Evolutionary conservation across 35 echinoderm and acorn worm species (phyloP).

Genomic region (Ptychodera flava): DNA sequence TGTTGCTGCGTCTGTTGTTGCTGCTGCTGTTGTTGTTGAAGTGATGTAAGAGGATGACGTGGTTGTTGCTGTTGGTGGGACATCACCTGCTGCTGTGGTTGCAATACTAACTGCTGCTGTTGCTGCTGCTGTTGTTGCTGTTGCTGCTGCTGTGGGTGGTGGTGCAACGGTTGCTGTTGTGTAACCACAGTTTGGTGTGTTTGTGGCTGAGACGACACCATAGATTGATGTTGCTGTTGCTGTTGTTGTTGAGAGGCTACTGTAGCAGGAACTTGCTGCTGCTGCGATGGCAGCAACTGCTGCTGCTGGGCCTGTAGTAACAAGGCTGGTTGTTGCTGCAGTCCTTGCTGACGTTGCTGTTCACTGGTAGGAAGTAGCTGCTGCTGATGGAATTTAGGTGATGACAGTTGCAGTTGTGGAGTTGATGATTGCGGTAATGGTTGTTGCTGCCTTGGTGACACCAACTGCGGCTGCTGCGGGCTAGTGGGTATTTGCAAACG

Average conservation of each 20-base stretch:
- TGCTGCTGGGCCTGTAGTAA: not conserved
- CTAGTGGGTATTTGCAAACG: not conserved
- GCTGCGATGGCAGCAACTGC: not conserved
- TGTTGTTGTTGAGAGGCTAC: constrained; percentile 12
- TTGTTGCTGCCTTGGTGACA: constrained; percentile 3
- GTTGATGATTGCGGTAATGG: not conserved
- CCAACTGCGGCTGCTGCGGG: not conserved
- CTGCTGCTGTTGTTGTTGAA: constrained; percentile 24
- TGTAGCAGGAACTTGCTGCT: not conserved
- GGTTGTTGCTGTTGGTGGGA: not conserved
- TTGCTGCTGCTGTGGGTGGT: constrained; percentile 4
- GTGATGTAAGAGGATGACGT: not conserved
- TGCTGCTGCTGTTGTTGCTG: not conserved
- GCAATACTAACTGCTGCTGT: not conserved
- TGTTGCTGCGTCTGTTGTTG: not conserved
- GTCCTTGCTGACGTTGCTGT: constrained; percentile 1
- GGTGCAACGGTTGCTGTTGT: not conserved
- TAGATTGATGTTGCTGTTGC: not conserved
- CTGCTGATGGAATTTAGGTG: not conserved
- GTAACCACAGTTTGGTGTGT: not conserved
- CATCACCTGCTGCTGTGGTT: not conserved
- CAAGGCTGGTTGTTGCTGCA: not conserved
- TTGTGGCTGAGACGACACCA: not conserved
- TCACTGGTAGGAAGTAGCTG: too few species aligned
- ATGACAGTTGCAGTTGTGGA: not conserved